Conservation (phyloP, 2,113 vertebrate species). For the Sapayoa aenigma region DNA sequence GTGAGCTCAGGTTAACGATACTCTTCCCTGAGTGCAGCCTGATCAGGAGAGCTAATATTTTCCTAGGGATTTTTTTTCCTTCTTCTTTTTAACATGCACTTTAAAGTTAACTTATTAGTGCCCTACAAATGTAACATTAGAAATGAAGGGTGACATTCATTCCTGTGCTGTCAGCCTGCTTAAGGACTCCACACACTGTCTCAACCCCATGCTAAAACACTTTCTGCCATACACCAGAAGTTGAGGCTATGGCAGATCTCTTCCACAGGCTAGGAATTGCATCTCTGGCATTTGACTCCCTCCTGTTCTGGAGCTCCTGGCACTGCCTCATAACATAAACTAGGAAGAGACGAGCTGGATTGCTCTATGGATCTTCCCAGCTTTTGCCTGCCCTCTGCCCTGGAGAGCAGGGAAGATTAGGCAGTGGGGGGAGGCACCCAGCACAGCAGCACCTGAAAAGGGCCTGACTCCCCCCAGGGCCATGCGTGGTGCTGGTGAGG, state of each 20-base stretch:
- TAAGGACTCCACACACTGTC: neutral
- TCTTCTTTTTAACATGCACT: neutral
- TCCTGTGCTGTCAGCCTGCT: neutral
- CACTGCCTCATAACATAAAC: fast-evolving
- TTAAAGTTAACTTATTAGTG: slow-evolving; percentile 26
- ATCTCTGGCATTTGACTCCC: neutral
- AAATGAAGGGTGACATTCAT: neutral
- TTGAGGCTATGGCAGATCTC: neutral
- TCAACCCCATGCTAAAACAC: fast-evolving
- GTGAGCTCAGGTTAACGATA: slow-evolving; percentile 42
- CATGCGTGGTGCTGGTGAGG: fast-evolving
- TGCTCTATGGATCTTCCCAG: neutral
- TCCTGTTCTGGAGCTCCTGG: neutral
- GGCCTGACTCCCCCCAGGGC: neutral
- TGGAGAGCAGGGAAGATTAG: neutral
- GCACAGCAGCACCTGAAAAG: neutral
- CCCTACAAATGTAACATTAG: neutral
- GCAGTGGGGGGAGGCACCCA: neutral
- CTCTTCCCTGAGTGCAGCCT: slow-evolving; percentile 10
- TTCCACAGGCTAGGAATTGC: neutral
- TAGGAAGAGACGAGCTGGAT: neutral
- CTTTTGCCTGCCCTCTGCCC: neutral
- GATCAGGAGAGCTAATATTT: slow-evolving; percentile 7
- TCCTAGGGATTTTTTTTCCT: neutral
- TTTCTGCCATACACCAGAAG: neutral